Evolutionary conservation across 2,888 invertebrate species (phyloP).

Genomic region (Tenthredo mesomela): DNA sequence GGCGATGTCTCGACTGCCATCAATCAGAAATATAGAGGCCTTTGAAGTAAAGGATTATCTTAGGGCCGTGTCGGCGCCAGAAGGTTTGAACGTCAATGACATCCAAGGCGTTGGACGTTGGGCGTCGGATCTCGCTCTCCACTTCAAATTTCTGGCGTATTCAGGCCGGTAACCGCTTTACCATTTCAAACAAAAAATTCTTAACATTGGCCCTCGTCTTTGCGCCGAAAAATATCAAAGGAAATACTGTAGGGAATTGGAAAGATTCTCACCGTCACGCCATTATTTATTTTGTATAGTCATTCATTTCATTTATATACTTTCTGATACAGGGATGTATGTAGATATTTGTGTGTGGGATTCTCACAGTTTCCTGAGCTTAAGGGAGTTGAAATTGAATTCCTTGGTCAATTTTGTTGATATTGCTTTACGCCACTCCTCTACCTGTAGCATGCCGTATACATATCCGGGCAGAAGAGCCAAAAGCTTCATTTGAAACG

Average conservation of each 20-base stretch:
- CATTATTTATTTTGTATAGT: background rate
- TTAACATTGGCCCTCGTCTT: background rate
- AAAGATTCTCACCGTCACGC: background rate
- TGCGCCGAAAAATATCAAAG: background rate
- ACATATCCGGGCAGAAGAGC: background rate
- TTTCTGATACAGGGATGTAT: background rate
- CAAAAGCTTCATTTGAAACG: background rate
- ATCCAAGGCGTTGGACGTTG: background rate
- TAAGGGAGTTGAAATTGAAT: background rate
- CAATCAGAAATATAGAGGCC: constrained; percentile 28
- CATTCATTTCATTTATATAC: background rate
- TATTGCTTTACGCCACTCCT: background rate
- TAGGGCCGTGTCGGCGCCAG: constrained; percentile 7
- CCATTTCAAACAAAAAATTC: constrained; percentile 10
- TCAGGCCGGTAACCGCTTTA: background rate
- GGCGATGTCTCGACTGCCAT: background rate
- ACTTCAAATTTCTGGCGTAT: constrained; percentile 14
- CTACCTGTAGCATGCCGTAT: background rate
- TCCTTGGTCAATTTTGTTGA: background rate
- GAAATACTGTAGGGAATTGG: background rate
- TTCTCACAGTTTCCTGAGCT: background rate
- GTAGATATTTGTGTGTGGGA: background rate
- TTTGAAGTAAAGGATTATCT: constrained; percentile 27
- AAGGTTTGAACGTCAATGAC: constrained; percentile 23
- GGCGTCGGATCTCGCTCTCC: background rate